phyloP scores from a whole-genome alignment of 2,888 invertebrate genomes.

The Andrena flavipes region DNA sequence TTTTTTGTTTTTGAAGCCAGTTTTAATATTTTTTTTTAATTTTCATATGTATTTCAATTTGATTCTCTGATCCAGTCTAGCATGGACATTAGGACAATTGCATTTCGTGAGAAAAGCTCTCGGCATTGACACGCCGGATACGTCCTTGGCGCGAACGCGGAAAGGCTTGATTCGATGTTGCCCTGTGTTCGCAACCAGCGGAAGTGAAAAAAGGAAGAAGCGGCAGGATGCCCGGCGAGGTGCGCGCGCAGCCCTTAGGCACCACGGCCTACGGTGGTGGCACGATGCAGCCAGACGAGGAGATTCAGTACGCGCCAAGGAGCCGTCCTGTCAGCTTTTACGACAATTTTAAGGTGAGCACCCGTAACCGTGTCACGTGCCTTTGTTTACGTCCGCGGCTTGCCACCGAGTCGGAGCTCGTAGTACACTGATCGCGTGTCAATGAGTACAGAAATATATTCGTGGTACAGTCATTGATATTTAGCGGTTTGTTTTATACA shows the following conservation, averaged over 20 bases:
- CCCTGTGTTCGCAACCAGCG: conserved; percentile 48
- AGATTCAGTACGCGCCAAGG: conserved; percentile 80
- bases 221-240: conserved; percentile 68
- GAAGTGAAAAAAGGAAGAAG: conserved; percentile 67
- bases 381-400: conserved; percentile 42
- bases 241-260: conserved; percentile 76
- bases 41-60: too few species aligned
- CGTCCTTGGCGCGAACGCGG: not conserved
- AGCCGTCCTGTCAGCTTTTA: conserved; percentile 85
- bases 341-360: conserved; percentile 83
- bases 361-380: conserved; percentile 47
- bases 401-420: not conserved
- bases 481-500: too few species aligned
- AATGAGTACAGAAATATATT: not conserved
- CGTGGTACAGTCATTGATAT: too few species aligned
- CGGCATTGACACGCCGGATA: not conserved
- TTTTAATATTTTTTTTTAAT: too few species aligned
- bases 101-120: not conserved
- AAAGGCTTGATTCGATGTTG: conserved; percentile 6
- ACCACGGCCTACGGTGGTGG: conserved; percentile 44
- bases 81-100: not conserved
- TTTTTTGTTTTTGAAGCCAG: too few species aligned
- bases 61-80: too few species aligned
- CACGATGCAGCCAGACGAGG: conserved; percentile 77
- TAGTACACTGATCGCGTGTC: not conserved